Base-by-base conservation (phyloP, 2,113 vertebrate species). In the Silurus asotus region DNA sequence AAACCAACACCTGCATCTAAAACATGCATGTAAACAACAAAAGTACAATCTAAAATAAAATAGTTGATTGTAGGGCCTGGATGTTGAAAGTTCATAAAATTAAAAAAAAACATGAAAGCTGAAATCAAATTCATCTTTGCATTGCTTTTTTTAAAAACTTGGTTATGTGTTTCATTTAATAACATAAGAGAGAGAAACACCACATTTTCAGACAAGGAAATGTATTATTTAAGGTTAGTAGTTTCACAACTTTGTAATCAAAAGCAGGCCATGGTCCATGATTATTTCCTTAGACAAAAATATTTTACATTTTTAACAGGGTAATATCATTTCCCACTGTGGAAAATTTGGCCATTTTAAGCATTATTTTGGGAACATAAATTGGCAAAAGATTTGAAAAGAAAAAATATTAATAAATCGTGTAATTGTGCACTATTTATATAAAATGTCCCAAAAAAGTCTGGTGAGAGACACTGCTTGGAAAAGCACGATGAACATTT, bases 191-290 rank as follows among this genome's bases (percentile, higher is more conserved):
- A 89, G 45, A 81, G 23, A 86, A 89, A 87, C 59, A 84, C 28
- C 37, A 72, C 25, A 15, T 94, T 93, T 37, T 90, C 25, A 93
- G 89, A 94, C 93, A 92, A 88, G 84, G 91, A 90, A 86, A 93
- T 95, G 92, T 95, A 95, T 95, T 95, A 95, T 95, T 93, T 95
- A 94, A 93, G 92, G 91, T 94, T 91, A 84, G 62, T 70, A 83
- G 19, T 95, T 95, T 92, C 87, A 94, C 93, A 92, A 94, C 93
- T 93, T 94, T 91, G 95, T 93, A 94, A 91, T 95, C 90, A 93
- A 93, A 89, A 93, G 92, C 92, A 93, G 92, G 93, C 92, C 91
- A 93, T 94, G 93, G 94, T 95, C 94, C 94, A 94, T 59, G 67
- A 59, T 94, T 93, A 92, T 92, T 93, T 93, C 92, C 90, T 93